Conservation (phyloP, 2,113 vertebrate genomes). For the Prunella himalayana region DNA sequence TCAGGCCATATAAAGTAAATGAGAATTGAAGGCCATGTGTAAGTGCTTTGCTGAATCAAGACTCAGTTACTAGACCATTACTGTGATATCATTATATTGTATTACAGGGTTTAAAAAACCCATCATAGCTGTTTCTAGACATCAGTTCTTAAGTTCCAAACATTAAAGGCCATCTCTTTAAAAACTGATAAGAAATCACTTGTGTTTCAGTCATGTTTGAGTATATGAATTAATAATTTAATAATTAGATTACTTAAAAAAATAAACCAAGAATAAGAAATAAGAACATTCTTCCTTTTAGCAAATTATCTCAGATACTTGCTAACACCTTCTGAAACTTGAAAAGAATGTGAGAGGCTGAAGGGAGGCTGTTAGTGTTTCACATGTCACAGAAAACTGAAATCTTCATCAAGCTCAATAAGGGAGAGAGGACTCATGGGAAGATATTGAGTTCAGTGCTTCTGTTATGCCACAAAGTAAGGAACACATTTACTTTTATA, state of each 20-base stretch:
- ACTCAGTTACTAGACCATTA: not conserved
- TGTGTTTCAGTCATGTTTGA: not conserved
- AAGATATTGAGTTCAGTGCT: not conserved
- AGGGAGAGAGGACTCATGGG: not conserved
- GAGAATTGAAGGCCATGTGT: not conserved
- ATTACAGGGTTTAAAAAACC: not conserved
- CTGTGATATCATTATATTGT: not conserved
- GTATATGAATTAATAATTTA: not conserved
- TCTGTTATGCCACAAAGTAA: not conserved
- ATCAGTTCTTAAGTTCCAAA: not conserved
- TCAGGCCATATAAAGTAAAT: not conserved
- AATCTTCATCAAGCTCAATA: not conserved
- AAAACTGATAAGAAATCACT: not conserved
- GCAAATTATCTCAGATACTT: not conserved
- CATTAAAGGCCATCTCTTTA: not conserved
- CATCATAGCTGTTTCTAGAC: not conserved
- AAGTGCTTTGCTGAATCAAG: constrained; percentile 5
- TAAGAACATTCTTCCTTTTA: not conserved
- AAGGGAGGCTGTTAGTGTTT: not conserved
- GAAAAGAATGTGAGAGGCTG: not conserved
- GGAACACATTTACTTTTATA: not conserved
- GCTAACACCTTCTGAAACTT: not conserved
- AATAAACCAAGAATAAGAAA: not conserved
- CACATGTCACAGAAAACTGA: not conserved
- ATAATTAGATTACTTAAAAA: not conserved